Base-by-base conservation (phyloP, 2,113 vertebrate species). In the Lepidothrix coronata region DNA sequence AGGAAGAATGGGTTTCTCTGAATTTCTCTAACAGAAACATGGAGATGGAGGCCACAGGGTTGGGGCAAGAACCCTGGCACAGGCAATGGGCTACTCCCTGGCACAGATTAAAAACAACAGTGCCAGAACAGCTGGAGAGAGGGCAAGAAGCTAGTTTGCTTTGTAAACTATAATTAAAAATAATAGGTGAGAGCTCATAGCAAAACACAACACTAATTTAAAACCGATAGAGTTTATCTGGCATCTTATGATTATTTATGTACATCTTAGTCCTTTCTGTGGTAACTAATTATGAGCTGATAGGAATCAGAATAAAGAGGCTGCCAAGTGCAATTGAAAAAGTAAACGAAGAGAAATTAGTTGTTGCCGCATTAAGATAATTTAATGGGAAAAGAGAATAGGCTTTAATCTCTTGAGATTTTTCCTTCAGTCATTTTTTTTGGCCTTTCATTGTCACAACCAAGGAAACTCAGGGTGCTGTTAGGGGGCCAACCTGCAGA, bases 161-260 rank as follows among this genome's bases (percentile, higher is more conserved):
- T 95, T 89, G 93, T 95, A 94, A 97, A 95, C 88, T 70, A 54
- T 96, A 97, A 98, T 97, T 97, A 97, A 96, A 97, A 97, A 95
- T 92, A 97, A 95, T 92, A 97, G 95, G 94, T 66, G 88, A 91
- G 93, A 84, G 83, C 5, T 6, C 85, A 14, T 16, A 93, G 94
- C 74, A 89, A 96, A 85, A 93, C 85, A 70, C 14, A 54, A 93
- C 85, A 68, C 91, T 97, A 93, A 96, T 98, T 97, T 97, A 91
- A 97, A 97, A 97, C 95, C 65, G n/a, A 93, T 97, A 96, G 58
- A 78, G 84, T 95, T 97, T 95, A 92, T 96, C 95, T 95, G 96
- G 95, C 90, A 91, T 91, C 89, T 97, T 96, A 75, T 67, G 96
- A 96, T 97, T 97, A 97, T 97, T 97, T 96, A 97, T 95, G 78